Conservation (phyloP, 2,113 vertebrate species). For the Columba janthina region DNA sequence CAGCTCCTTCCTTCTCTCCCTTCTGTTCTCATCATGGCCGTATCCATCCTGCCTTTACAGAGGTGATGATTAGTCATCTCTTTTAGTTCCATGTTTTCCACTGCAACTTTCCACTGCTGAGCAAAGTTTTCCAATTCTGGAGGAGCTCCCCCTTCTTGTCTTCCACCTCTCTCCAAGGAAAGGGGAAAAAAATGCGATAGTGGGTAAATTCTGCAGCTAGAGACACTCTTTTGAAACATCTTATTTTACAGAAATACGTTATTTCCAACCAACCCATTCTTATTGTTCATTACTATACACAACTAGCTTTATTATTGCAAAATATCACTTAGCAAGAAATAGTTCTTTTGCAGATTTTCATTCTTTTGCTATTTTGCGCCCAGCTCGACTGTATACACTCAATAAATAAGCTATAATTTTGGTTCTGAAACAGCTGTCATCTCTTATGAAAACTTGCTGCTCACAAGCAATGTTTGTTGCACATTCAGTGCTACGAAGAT, state of each 20-base stretch:
- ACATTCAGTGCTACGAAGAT: constrained; percentile 37
- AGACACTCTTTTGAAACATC: constrained; percentile 20
- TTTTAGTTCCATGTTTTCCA: not conserved
- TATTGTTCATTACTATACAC: constrained; percentile 39
- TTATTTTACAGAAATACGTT: not conserved
- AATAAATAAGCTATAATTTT: constrained; percentile 62
- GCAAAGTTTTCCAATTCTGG: not conserved
- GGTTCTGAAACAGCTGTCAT: constrained; percentile 56
- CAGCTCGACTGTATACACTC: constrained; percentile 43
- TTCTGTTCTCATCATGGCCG: not conserved
- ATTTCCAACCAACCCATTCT: constrained; percentile 29
- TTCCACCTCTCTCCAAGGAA: not conserved
- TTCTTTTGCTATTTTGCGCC: constrained; percentile 13
- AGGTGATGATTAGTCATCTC: not conserved
- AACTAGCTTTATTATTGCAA: constrained; percentile 42
- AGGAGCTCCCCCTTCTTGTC: not conserved
- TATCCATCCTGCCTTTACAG: not conserved
- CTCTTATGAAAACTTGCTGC: constrained; percentile 49
- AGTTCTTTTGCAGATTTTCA: constrained; percentile 35
- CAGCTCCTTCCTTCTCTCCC: not conserved
- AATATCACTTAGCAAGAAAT: constrained; percentile 38
- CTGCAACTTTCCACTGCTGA: not conserved
- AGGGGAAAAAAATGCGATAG: not conserved
- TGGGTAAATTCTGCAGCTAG: not conserved
- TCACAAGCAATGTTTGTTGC: constrained; percentile 51